phyloP scores from a whole-genome alignment of 2,888 invertebrate species.

The Gymnoscelis rufifasciata region DNA sequence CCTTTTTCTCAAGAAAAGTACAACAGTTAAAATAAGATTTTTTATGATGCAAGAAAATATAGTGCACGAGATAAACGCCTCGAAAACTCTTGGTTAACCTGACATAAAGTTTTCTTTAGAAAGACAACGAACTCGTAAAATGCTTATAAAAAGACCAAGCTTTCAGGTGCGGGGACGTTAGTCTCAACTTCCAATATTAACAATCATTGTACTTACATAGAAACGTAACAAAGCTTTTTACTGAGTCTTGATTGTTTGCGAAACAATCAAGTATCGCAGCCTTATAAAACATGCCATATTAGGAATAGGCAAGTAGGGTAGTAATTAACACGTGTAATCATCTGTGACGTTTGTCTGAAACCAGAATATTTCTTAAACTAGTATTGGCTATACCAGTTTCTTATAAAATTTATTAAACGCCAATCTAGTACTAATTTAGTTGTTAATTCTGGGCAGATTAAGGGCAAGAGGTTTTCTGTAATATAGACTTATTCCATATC shows the following conservation, averaged over 20 bases:
- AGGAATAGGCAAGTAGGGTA: slow-evolving; percentile 15
- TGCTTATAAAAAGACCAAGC: slow-evolving; percentile 48
- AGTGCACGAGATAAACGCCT: not conserved
- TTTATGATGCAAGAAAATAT: too few species aligned
- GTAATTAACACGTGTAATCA: slow-evolving; percentile 28
- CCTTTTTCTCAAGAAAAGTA: too few species aligned
- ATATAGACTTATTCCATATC: too few species aligned
- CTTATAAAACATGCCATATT: slow-evolving; percentile 22
- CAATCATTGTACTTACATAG: slow-evolving; percentile 17
- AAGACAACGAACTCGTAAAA: slow-evolving; percentile 77
- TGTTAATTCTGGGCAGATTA: too few species aligned
- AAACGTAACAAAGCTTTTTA: slow-evolving; percentile 12
- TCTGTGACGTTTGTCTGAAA: slow-evolving; percentile 17
- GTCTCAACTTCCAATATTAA: slow-evolving; percentile 13
- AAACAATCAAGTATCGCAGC: slow-evolving; percentile 15
- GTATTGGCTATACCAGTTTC: slow-evolving; percentile 30
- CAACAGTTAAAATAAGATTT: too few species aligned
- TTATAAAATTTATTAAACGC: slow-evolving; percentile 49
- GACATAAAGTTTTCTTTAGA: slow-evolving; percentile 64
- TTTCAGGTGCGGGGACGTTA: slow-evolving; percentile 35
- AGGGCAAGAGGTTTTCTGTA: too few species aligned
- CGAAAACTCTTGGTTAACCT: slow-evolving; percentile 19
- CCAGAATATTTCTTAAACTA: slow-evolving; percentile 28
- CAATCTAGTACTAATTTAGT: slow-evolving; percentile 32
- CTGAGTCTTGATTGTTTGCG: slow-evolving; percentile 20